phyloP scores from a whole-genome alignment of 2,797 vertebrate genomes.

The Halcyon smyrnensis region DNA sequence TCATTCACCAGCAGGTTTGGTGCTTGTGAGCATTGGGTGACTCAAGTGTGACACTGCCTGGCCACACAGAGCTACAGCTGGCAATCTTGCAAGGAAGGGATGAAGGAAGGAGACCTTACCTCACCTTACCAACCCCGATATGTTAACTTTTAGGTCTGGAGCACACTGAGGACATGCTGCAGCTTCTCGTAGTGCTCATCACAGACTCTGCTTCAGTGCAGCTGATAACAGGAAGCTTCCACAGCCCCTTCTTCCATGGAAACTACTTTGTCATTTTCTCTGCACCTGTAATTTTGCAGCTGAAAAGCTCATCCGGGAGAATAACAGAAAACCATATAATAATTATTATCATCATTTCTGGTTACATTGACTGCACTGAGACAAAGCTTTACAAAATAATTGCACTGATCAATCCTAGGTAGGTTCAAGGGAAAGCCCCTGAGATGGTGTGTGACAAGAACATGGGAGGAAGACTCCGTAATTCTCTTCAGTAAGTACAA shows the following conservation, averaged over 20 bases:
- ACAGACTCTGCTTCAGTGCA: not conserved
- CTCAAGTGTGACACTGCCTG: not conserved
- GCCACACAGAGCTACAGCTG: not conserved
- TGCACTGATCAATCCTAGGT: slow-evolving; percentile 26
- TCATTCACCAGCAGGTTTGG: not conserved
- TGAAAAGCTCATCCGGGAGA: slow-evolving; percentile 21
- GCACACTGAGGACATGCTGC: not conserved
- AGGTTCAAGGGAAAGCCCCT: slow-evolving; percentile 14
- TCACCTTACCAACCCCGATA: not conserved
- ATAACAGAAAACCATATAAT: slow-evolving; percentile 46
- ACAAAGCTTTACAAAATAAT: slow-evolving; percentile 59
- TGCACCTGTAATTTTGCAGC: slow-evolving; percentile 48
- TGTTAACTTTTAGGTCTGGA: not conserved
- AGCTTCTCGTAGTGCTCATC: not conserved
- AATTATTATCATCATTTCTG: slow-evolving; percentile 60
- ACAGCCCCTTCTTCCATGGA: not conserved
- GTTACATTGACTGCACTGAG: slow-evolving; percentile 51
- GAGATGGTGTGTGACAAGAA: slow-evolving; percentile 12
- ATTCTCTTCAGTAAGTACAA: not conserved
- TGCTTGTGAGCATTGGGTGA: not conserved
- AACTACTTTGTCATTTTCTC: not conserved
- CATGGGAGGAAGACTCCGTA: slow-evolving; percentile 4
- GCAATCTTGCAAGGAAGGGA: not conserved
- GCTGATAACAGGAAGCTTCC: not conserved
- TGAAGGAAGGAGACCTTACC: not conserved